Evolutionary conservation across 2,797 vertebrate species (phyloP).

Genomic region (Chaunax sp.): DNA sequence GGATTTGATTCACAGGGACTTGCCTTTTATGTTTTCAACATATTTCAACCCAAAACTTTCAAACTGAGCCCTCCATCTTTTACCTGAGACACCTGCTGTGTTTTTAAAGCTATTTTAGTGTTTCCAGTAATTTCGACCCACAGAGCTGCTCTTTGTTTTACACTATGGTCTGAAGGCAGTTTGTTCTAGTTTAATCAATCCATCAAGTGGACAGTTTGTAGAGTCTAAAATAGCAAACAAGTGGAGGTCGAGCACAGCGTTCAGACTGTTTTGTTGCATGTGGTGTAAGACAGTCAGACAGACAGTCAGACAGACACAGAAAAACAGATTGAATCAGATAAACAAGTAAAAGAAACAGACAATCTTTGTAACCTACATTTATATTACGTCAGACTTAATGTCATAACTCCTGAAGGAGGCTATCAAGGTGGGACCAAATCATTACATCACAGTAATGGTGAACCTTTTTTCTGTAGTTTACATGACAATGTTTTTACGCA

Average conservation of each 20-base stretch:
- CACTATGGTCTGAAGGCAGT: background rate
- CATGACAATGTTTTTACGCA: no score
- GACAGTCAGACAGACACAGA: background rate
- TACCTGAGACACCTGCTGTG: background rate
- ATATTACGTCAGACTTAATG: background rate
- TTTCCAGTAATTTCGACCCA: constrained; percentile 36
- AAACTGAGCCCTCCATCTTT: constrained; percentile 10
- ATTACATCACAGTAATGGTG: background rate
- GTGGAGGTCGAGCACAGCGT: constrained; percentile 9
- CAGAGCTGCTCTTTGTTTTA: constrained; percentile 21
- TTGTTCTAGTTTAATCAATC: constrained; percentile 25
- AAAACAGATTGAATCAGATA: background rate
- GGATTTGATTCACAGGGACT: constrained; percentile 6
- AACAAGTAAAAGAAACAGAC: background rate
- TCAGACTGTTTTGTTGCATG: constrained; percentile 3
- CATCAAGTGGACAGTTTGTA: constrained; percentile 25
- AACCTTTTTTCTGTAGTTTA: no score
- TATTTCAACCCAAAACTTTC: background rate
- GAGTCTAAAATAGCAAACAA: constrained; percentile 15
- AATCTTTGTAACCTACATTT: background rate
- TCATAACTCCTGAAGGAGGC: background rate
- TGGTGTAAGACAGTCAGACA: background rate
- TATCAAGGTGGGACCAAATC: background rate
- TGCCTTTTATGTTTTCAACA: background rate
- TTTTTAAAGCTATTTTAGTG: background rate